These are phyloP conservation scores for Oryzias woworae DNA, from an alignment of 2,113 vertebrate species.

Conservation along the genomic window DNA sequence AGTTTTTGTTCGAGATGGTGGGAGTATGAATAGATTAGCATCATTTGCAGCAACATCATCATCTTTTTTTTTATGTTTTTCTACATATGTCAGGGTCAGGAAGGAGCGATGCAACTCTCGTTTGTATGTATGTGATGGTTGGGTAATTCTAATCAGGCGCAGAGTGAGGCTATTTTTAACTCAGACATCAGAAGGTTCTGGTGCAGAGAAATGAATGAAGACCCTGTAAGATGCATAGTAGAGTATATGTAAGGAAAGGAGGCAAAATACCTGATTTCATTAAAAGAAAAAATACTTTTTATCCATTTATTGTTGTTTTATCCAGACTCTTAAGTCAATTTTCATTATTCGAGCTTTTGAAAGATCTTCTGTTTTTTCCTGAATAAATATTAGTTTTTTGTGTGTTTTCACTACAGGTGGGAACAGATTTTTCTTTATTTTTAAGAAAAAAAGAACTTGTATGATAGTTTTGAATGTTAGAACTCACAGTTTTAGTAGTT, in stretches of 20 bases:
- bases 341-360: too few species aligned
- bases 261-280: conserved; percentile 8
- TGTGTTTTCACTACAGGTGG: too few species aligned
- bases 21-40: conserved; percentile 33
- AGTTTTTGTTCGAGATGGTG: conserved; percentile 12
- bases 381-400: too few species aligned
- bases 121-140: conserved; percentile 53
- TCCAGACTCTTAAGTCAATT: too few species aligned
- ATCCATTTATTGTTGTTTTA: too few species aligned
- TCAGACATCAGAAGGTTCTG: conserved; percentile 62
- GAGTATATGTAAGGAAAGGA: conserved; percentile 51
- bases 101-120: conserved; percentile 28
- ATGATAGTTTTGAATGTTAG: too few species aligned
- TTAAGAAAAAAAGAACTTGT: too few species aligned
- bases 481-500: too few species aligned
- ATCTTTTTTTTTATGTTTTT: background rate
- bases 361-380: too few species aligned
- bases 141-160: conserved; percentile 63
- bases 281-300: background rate
- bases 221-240: conserved; percentile 47
- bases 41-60: conserved; percentile 4
- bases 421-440: too few species aligned
- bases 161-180: conserved; percentile 72
- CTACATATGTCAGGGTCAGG: conserved; percentile 21
- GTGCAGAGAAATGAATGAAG: conserved; percentile 72